A percentile compares a stretch with the other conserved stretches of the same genome.
Conservation (phyloP, 2,888 invertebrate genomes). For the Hirtodrosophila histrioides region DNA sequence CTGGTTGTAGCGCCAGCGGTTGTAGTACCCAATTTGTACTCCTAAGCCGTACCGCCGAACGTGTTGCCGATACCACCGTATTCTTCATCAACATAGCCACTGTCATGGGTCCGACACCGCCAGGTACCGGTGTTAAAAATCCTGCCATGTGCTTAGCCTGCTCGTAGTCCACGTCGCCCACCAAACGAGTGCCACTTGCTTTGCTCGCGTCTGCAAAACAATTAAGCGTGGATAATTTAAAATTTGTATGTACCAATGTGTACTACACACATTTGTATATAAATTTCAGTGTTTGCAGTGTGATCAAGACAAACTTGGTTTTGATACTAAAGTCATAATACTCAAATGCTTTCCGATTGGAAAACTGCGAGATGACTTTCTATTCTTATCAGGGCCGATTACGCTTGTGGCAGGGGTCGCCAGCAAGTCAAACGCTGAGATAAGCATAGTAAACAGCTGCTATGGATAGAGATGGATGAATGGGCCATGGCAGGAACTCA, state of each 20-base stretch:
- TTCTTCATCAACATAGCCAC: slow-evolving; percentile 99
- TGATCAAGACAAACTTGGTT: neutral
- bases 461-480: neutral
- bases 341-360: neutral
- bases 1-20: slow-evolving; percentile 87
- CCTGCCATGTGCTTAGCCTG: slow-evolving; percentile 92
- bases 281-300: neutral
- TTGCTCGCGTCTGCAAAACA: slow-evolving; percentile 88
- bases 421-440: slow-evolving; percentile 14
- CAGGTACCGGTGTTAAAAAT: slow-evolving; percentile 96
- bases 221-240: no score
- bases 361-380: slow-evolving; percentile 15
- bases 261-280: neutral
- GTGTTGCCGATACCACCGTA: slow-evolving; percentile 93
- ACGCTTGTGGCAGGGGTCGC: slow-evolving; percentile 16
- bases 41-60: slow-evolving; percentile 86
- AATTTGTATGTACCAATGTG: no score
- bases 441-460: slow-evolving; percentile 19
- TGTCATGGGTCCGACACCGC: slow-evolving; percentile 99
- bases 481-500: neutral
- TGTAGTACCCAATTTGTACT: slow-evolving; percentile 89
- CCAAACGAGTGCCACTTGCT: slow-evolving; percentile 91
- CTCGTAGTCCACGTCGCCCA: slow-evolving; percentile 97
- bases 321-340: neutral
- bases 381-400: slow-evolving; percentile 29